These are phyloP conservation scores for Acromyrmex heyeri DNA, from an alignment of 1,140 invertebrate genomes.

Conservation along the genomic window DNA sequence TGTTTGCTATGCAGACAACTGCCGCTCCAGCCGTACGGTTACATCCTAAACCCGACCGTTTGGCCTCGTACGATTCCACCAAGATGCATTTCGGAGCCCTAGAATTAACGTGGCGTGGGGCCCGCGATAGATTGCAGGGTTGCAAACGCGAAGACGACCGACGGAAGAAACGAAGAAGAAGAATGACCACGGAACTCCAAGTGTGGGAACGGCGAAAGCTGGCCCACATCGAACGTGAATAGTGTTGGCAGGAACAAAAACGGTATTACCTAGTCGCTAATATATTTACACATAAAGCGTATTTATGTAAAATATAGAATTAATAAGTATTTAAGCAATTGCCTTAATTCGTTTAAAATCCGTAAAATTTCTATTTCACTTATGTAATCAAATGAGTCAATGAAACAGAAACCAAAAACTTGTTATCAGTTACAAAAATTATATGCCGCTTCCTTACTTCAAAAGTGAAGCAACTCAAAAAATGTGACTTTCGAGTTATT, in stretches of 20 bases:
- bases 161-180: slow-evolving; percentile 68
- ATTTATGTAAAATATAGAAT: background rate
- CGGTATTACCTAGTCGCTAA: background rate
- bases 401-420: background rate
- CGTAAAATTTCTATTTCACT: background rate
- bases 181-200: slow-evolving; percentile 69
- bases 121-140: slow-evolving; percentile 83
- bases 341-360: no score
- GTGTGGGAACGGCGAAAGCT: slow-evolving; percentile 72
- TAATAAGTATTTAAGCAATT: background rate
- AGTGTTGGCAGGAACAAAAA: background rate
- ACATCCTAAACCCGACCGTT: slow-evolving; percentile 42
- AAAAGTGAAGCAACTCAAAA: no score
- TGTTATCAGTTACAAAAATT: background rate
- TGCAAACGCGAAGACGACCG: slow-evolving; percentile 68
- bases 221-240: slow-evolving; percentile 70
- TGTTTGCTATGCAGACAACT: slow-evolving; percentile 69
- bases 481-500: no score
- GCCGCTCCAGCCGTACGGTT: slow-evolving; percentile 32
- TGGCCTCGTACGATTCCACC: slow-evolving; percentile 78
- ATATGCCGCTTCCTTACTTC: no score
- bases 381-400: background rate
- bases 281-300: background rate
- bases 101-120: slow-evolving; percentile 82
- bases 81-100: slow-evolving; percentile 81